Evolutionary conservation across 2,888 invertebrate species (phyloP).

Genomic region (Arrhopalites spinosus): DNA sequence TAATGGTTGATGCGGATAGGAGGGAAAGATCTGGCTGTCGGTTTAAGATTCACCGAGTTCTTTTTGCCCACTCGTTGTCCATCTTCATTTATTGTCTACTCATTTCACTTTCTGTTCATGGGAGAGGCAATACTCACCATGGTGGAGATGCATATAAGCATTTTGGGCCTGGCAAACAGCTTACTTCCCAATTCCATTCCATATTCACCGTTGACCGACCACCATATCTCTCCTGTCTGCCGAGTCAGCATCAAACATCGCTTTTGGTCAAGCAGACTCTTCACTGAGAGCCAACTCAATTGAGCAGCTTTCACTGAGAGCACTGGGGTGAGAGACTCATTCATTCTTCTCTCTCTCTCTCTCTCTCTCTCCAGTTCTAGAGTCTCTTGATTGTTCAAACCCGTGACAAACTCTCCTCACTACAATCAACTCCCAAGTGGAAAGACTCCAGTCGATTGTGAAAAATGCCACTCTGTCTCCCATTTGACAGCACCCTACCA

Average conservation of each 20-base stretch:
- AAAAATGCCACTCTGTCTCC: too few relatives aligned
- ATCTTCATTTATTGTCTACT: slow-evolving; percentile 42
- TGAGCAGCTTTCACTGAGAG: not conserved
- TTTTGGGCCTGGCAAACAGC: not conserved
- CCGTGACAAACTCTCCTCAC: too few relatives aligned
- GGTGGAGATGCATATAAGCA: not conserved
- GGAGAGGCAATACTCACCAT: not conserved
- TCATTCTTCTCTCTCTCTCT: not conserved
- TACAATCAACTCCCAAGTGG: too few relatives aligned
- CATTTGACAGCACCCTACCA: too few relatives aligned
- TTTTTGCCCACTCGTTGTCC: slow-evolving; percentile 38
- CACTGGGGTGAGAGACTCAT: not conserved
- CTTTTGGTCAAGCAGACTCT: not conserved
- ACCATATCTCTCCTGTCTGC: slow-evolving; percentile 27
- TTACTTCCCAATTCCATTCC: slow-evolving; percentile 18
- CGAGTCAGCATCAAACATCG: not conserved
- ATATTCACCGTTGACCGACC: slow-evolving; percentile 32
- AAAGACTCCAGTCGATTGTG: too few relatives aligned
- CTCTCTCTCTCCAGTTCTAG: not conserved
- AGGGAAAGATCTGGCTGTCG: not conserved
- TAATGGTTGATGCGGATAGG: not conserved
- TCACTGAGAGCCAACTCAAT: not conserved
- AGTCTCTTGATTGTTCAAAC: too few relatives aligned
- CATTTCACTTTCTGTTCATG: slow-evolving; percentile 34
- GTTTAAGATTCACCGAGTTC: slow-evolving; percentile 6